Evolutionary conservation across 2,113 vertebrate species (phyloP).

Genomic region (Phyllopteryx taeniolatus): DNA sequence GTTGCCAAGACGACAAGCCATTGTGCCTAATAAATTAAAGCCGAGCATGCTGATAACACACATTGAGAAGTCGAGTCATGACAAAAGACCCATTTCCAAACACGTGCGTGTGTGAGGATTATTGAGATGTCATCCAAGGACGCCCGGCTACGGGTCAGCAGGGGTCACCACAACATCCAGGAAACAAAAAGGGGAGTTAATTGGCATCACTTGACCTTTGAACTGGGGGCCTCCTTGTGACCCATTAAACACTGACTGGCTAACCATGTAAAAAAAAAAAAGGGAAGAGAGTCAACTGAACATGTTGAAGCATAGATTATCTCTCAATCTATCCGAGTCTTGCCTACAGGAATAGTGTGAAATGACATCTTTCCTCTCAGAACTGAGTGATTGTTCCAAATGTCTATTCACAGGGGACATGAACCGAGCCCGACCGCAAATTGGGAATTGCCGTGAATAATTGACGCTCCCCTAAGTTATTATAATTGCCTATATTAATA

Average conservation of each 20-base stretch:
- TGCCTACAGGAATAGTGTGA: too few relatives aligned
- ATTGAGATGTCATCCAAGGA: constrained; percentile 24
- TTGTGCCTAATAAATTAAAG: constrained; percentile 6
- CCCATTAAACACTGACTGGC: constrained; percentile 22
- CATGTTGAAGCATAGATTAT: background rate
- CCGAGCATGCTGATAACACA: background rate
- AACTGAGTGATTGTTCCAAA: background rate
- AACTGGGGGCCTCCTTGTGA: constrained; percentile 34
- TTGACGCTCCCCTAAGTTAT: too few relatives aligned
- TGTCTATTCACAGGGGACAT: background rate
- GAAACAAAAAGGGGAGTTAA: constrained; percentile 52
- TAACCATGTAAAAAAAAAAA: background rate
- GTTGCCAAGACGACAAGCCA: constrained; percentile 15
- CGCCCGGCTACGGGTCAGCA: constrained; percentile 38
- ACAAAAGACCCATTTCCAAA: background rate
- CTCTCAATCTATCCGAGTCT: background rate
- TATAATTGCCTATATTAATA: too few relatives aligned
- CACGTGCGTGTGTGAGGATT: background rate
- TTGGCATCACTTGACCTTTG: constrained; percentile 66
- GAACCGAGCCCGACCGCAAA: too few relatives aligned
- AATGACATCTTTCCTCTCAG: background rate
- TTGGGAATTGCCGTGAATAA: too few relatives aligned
- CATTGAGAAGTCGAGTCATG: background rate
- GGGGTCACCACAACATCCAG: constrained; percentile 56
- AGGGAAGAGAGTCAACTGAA: background rate